Evolutionary conservation across 2,888 invertebrate species (phyloP).

Genomic region (Spodoptera littoralis): DNA sequence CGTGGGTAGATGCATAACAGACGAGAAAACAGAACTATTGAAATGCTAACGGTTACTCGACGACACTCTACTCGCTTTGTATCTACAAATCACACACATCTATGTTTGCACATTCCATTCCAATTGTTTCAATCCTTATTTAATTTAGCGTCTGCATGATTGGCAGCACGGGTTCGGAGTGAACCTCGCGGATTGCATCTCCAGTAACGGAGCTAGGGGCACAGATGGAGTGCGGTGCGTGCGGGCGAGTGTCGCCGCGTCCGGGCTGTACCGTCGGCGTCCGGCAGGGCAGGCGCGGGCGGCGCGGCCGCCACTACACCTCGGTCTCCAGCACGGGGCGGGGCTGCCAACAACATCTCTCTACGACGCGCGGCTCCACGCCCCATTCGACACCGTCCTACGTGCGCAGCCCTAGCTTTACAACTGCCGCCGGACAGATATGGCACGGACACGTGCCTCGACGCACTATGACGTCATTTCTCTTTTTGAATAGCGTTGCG

Average conservation of each 20-base stretch:
- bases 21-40: slow-evolving; percentile 76
- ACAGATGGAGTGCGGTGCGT: slow-evolving; percentile 33
- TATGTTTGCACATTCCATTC: slow-evolving; percentile 26
- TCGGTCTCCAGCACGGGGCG: slow-evolving; percentile 87
- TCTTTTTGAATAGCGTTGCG: slow-evolving; percentile 12
- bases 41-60: slow-evolving; percentile 71
- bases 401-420: slow-evolving; percentile 81
- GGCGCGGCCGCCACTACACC: slow-evolving; percentile 88
- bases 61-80: slow-evolving; percentile 67
- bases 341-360: slow-evolving; percentile 88
- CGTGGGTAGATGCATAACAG: slow-evolving; percentile 78
- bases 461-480: slow-evolving; percentile 1
- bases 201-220: no score
- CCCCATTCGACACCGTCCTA: slow-evolving; percentile 88
- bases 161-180: slow-evolving; percentile 21
- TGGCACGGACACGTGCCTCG: slow-evolving; percentile 46
- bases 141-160: slow-evolving; percentile 28
- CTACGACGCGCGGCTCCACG: slow-evolving; percentile 83
- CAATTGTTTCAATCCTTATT: slow-evolving; percentile 32
- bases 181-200: slow-evolving; percentile 24
- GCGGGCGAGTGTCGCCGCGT: no score
- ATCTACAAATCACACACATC: slow-evolving; percentile 27
- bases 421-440: slow-evolving; percentile 69
- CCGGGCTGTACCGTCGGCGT: slow-evolving; percentile 82
- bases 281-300: slow-evolving; percentile 85